Conservation (phyloP, 2,888 invertebrate genomes). For the Lasioglossum vierecki region DNA sequence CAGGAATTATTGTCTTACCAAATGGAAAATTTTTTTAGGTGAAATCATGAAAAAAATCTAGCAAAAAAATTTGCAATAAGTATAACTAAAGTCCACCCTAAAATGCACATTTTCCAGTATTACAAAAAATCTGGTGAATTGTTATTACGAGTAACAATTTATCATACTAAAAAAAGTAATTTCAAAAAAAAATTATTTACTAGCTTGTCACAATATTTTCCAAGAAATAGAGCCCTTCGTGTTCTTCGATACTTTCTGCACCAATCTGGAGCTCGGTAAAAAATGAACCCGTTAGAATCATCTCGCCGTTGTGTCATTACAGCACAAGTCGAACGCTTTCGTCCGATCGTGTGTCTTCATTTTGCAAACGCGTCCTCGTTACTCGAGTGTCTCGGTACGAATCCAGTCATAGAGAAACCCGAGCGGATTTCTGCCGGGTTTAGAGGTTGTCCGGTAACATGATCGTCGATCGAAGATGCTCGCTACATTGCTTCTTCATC, state of each 20-base stretch:
- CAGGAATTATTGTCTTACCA: too few species aligned
- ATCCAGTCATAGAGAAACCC: conserved; percentile 66
- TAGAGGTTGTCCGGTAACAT: conserved; percentile 63
- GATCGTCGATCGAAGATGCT: conserved; percentile 59
- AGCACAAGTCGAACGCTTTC: conserved; percentile 53
- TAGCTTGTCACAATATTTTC: background rate
- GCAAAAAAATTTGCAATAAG: too few species aligned
- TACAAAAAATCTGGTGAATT: too few species aligned
- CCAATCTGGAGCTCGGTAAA: conserved; percentile 15
- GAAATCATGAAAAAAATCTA: too few species aligned
- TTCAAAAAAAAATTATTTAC: background rate
- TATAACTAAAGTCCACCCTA: too few species aligned
- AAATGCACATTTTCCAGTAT: too few species aligned
- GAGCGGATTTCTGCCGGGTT: conserved; percentile 67
- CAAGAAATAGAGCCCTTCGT: background rate
- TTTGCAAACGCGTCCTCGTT: conserved; percentile 52
- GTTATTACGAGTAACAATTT: too few species aligned
- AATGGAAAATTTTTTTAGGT: too few species aligned
- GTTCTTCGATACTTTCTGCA: background rate
- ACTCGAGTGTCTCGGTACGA: conserved; percentile 46
- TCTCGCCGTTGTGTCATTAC: conserved; percentile 54
- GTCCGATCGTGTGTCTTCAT: conserved; percentile 40
- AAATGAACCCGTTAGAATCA: conserved; percentile 46
- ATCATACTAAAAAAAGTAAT: too few species aligned
- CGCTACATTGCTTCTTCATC: conserved; percentile 42